A percentile compares a stretch with the other conserved stretches of the same genome.
These are phyloP conservation scores for Cepaea hortensis DNA, from an alignment of 2,888 invertebrate species.

Conservation along the genomic window DNA sequence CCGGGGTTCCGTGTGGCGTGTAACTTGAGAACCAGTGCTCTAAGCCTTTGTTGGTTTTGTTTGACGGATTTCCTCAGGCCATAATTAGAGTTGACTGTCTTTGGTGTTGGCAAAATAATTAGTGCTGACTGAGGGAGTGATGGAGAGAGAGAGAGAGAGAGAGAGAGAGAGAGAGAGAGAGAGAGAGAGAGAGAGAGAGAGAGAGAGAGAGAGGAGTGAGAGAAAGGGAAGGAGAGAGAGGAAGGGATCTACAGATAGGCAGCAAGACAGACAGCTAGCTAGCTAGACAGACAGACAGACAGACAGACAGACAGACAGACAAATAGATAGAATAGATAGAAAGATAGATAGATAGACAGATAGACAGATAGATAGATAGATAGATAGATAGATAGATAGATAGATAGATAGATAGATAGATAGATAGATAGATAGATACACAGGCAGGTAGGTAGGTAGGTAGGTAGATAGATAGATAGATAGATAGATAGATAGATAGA, in stretches of 20 bases:
- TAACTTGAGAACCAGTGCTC: too few relatives aligned
- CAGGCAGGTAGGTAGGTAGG: not conserved
- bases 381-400: constrained; percentile 1
- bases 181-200: too few relatives aligned
- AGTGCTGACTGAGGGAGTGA: too few relatives aligned
- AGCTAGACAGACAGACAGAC: not conserved
- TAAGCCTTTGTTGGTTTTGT: too few relatives aligned
- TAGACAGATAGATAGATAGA: not conserved
- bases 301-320: constrained; percentile 12
- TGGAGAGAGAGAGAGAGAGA: too few relatives aligned
- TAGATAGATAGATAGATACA: not conserved
- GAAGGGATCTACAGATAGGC: not conserved
- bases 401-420: not conserved
- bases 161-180: too few relatives aligned
- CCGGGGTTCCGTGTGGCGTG: too few relatives aligned
- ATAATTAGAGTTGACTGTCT: too few relatives aligned
- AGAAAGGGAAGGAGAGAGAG: not conserved
- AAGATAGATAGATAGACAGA: not conserved
- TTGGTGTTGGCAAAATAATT: too few relatives aligned
- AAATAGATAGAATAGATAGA: not conserved
- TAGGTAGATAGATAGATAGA: constrained; percentile 1
- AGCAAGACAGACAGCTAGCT: not conserved
- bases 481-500: not conserved
- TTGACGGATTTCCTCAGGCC: too few relatives aligned
- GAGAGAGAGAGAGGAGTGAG: too few relatives aligned